Conservation (phyloP, 1,140 invertebrate species). For the Aethina tumida region DNA sequence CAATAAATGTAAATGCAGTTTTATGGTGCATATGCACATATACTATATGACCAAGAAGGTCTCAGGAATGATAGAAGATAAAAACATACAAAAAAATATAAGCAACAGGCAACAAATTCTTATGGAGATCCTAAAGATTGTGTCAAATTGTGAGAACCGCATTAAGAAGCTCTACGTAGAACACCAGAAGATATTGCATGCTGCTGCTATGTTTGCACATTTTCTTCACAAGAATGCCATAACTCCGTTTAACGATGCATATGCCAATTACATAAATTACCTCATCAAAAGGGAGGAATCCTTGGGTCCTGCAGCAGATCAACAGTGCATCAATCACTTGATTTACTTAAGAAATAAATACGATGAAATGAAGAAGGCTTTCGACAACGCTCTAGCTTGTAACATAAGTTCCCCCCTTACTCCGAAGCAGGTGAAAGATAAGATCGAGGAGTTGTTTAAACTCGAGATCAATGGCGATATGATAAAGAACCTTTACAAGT, state of each 20-base stretch:
- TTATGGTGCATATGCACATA: constrained; percentile 25
- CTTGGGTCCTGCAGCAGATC: constrained; percentile 15
- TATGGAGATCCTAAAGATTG: constrained; percentile 1
- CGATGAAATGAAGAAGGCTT: constrained; percentile 20
- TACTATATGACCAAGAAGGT: constrained; percentile 24
- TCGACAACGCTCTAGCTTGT: constrained; percentile 17
- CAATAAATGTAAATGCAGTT: constrained; percentile 22
- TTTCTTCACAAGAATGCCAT: too few relatives aligned
- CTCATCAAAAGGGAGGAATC: constrained; percentile 21
- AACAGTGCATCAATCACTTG: constrained; percentile 14
- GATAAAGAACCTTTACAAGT: constrained; percentile 21
- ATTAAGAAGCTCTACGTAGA: constrained; percentile 2
- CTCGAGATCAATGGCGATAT: constrained; percentile 24
- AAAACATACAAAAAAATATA: too few relatives aligned
- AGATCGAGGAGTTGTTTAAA: constrained; percentile 19
- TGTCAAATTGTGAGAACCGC: too few relatives aligned
- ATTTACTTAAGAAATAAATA: constrained; percentile 21
- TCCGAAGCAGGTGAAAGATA: constrained; percentile 13
- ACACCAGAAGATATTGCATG: constrained; percentile 6
- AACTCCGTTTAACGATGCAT: too few relatives aligned
- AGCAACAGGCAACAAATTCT: too few relatives aligned
- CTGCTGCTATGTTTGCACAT: neutral
- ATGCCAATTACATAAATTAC: constrained; percentile 6
- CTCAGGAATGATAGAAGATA: too few relatives aligned
- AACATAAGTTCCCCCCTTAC: constrained; percentile 8